Evolutionary conservation across 2,797 vertebrate species (phyloP), one percentile per base, ranked within the genome.

Genomic region (Microtus agrestis): DNA sequence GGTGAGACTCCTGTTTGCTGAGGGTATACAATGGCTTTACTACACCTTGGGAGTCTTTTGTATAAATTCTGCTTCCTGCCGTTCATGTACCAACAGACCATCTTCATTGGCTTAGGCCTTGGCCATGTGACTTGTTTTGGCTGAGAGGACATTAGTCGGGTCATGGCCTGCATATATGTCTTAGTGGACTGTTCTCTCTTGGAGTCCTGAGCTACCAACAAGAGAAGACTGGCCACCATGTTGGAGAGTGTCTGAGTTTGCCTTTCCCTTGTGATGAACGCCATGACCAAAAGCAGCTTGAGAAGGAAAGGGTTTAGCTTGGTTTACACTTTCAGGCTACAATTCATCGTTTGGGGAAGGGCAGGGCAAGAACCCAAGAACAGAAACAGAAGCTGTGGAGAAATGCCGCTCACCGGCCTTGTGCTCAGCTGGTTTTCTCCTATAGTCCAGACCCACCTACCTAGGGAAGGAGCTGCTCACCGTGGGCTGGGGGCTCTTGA

Each of bases 141-240:
- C 21, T 19, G 34, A 0, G 14, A 54, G 31, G 51, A 74, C 21
- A 5, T 51, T 7, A 25, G 81, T 85, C 48, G 31, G 25, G 29
- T 25, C 0, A 3, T 61, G 65, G 13, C 48, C 61, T 34, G 1
- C 1, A 0, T 1, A 1, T 43, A 10, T 11, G 14, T 63, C n/a
- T n/a, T 90, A 15, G 27, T 2, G 8, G 37, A 79, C 43, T 61
- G 17, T 6, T 63, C 15, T 85, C 40, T 89, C 61, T 11, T 19
- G 14, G 92, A 5, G 27, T 63, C 37, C 89, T 78, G 46, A 85
- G 43, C 56, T 76, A 29, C 56, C 21, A 13, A 4, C 4, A 15
- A 81, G 17, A 43, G 48, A 77, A 89, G 31, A 67, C 76, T 77
- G 79, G 29, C 31, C 29, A 51, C 43, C 56, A 34, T 61, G n/a